Evolutionary conservation across 2,888 invertebrate genomes (phyloP).

Genomic region (Salpingus planirostris): DNA sequence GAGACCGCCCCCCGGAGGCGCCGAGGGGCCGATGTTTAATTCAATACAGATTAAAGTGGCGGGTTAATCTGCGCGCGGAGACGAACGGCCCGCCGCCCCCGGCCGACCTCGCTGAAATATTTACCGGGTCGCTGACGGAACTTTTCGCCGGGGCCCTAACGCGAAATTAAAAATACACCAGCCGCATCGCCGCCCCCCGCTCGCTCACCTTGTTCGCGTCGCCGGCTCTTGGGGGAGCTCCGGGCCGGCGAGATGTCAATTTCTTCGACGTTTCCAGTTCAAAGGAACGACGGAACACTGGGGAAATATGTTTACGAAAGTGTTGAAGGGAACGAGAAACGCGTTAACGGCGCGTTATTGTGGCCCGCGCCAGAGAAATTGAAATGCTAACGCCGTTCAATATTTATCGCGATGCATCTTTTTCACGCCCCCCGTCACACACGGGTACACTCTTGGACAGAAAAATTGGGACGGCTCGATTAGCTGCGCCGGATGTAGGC

Average conservation of each 20-base stretch:
- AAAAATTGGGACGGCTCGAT: too few species aligned
- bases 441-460: not conserved
- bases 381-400: slow-evolving; percentile 38
- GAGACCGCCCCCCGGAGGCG: too few species aligned
- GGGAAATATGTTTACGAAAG: slow-evolving; percentile 41
- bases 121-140: slow-evolving; percentile 25
- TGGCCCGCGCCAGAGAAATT: slow-evolving; percentile 37
- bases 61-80: slow-evolving; percentile 31
- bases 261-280: slow-evolving; percentile 37
- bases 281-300: slow-evolving; percentile 41
- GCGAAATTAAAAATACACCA: slow-evolving; percentile 31
- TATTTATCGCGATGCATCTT: slow-evolving; percentile 28
- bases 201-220: slow-evolving; percentile 24
- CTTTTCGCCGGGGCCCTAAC: slow-evolving; percentile 25
- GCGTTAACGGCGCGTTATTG: slow-evolving; percentile 39
- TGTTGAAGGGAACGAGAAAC: slow-evolving; percentile 32
- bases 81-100: slow-evolving; percentile 18
- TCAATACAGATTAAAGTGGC: slow-evolving; percentile 35
- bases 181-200: too few species aligned
- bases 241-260: too few species aligned
- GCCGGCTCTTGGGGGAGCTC: slow-evolving; percentile 22
- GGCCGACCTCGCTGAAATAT: slow-evolving; percentile 24
- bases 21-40: slow-evolving; percentile 32
- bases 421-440: slow-evolving; percentile 1
- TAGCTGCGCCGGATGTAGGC: too few species aligned